Conservation (phyloP, 2,888 invertebrate species). For the Oscheius sp. region DNA sequence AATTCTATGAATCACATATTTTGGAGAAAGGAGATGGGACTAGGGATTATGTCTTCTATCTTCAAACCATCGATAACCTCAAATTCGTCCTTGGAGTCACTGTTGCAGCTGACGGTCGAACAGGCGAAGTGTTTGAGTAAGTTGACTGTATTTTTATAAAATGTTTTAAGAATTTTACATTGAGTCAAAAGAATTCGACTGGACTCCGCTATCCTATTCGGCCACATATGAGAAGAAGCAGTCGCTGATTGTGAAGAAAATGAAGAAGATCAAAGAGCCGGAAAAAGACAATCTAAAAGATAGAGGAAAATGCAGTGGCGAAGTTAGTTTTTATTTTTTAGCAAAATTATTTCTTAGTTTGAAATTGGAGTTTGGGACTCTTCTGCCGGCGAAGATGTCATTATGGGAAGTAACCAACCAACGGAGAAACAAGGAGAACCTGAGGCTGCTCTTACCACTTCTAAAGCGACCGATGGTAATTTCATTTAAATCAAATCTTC, state of each 20-base stretch:
- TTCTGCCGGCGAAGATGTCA: conserved; percentile 29
- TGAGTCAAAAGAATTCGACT: conserved; percentile 79
- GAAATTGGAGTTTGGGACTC: conserved; percentile 70
- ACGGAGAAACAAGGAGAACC: conserved; percentile 3
- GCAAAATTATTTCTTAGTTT: conserved; percentile 35
- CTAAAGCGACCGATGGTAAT: conserved; percentile 54
- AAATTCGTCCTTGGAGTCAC: too few species aligned
- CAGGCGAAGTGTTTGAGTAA: too few species aligned
- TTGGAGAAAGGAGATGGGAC: too few species aligned
- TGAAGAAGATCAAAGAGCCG: conserved; percentile 33
- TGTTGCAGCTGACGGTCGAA: too few species aligned
- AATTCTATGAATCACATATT: too few species aligned
- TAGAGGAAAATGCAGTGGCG: too few species aligned
- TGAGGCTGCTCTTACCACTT: conserved; percentile 56
- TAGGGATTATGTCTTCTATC: too few species aligned
- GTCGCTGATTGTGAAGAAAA: conserved; percentile 44
- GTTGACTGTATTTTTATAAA: too few species aligned
- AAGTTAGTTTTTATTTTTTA: too few species aligned
- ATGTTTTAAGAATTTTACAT: too few species aligned
- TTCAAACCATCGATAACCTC: too few species aligned
- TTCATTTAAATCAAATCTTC: background rate
- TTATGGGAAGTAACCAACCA: conserved; percentile 32
- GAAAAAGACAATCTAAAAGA: conserved; percentile 11
- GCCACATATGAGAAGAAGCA: conserved; percentile 73
- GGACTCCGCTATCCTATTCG: conserved; percentile 93